Conservation (phyloP, 2,797 vertebrate species). For the Protosalanx chinensis region DNA sequence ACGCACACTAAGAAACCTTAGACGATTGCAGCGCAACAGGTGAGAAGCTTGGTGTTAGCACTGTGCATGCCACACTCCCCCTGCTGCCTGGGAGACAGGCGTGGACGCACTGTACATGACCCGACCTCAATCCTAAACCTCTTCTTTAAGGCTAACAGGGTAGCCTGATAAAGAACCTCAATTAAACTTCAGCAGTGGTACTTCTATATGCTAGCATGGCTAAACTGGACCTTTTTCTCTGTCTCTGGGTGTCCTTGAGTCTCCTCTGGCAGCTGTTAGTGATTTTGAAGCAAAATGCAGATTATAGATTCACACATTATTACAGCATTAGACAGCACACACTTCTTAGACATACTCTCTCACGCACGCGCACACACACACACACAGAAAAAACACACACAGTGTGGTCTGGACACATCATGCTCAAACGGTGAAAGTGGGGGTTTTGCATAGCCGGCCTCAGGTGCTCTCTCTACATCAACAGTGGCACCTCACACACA, state of each 20-base stretch:
- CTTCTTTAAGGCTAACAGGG: too few relatives aligned
- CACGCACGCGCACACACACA: slow-evolving; percentile 53
- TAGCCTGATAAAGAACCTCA: too few relatives aligned
- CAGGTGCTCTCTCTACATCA: slow-evolving; percentile 56
- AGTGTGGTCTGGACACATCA: slow-evolving; percentile 92
- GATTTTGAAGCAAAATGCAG: slow-evolving; percentile 80
- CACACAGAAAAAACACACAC: slow-evolving; percentile 37
- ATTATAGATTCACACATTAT: slow-evolving; percentile 76
- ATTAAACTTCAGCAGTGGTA: too few relatives aligned
- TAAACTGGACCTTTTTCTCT: neutral
- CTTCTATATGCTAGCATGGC: neutral
- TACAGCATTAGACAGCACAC: slow-evolving; percentile 70
- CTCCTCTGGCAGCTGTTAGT: slow-evolving; percentile 79
- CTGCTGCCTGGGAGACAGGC: slow-evolving; percentile 52
- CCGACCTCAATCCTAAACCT: neutral
- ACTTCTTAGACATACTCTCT: slow-evolving; percentile 56
- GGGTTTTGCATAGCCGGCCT: slow-evolving; percentile 69
- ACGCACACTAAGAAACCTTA: slow-evolving; percentile 83
- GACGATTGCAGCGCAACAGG: slow-evolving; percentile 86
- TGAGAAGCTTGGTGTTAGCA: slow-evolving; percentile 96
- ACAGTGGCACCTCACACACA: slow-evolving; percentile 44
- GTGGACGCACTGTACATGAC: neutral
- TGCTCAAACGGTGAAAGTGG: slow-evolving; percentile 88
- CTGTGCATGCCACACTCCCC: slow-evolving; percentile 85
- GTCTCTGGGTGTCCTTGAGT: slow-evolving; percentile 56